These are phyloP conservation scores for Bicyclus anynana DNA, from an alignment of 1,140 invertebrate genomes.

Conservation along the genomic window DNA sequence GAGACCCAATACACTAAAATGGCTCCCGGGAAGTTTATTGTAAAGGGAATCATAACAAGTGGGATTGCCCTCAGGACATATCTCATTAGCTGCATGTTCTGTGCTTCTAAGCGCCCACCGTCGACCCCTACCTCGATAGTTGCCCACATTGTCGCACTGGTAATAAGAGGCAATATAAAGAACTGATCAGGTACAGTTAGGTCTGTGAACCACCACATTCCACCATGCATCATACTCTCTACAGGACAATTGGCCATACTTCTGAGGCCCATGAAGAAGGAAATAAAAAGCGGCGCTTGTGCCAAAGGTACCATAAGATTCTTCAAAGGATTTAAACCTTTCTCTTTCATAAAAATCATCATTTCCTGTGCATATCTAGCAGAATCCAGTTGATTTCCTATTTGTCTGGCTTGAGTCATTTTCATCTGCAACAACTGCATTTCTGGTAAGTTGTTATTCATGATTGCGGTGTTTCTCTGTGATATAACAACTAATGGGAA, in stretches of 20 bases:
- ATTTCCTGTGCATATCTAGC: constrained; percentile 85
- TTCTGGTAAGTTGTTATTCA: constrained; percentile 90
- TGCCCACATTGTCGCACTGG: constrained; percentile 85
- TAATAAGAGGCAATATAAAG: constrained; percentile 91
- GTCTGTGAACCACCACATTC: constrained; percentile 95
- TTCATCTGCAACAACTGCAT: constrained; percentile 88
- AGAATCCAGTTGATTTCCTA: constrained; percentile 88
- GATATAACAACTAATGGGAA: constrained; percentile 90
- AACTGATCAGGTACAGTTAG: constrained; percentile 94
- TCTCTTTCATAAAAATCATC: constrained; percentile 88
- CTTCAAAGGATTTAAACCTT: constrained; percentile 88
- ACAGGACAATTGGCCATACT: constrained; percentile 92
- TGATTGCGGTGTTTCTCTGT: constrained; percentile 86
- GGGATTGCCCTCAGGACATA: constrained; percentile 87
- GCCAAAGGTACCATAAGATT: constrained; percentile 87
- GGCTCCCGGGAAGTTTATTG: constrained; percentile 92
- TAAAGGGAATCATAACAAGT: constrained; percentile 90
- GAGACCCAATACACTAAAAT: constrained; percentile 94
- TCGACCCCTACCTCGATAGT: constrained; percentile 94
- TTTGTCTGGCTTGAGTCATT: constrained; percentile 88
- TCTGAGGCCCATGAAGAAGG: constrained; percentile 91
- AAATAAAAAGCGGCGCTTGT: constrained; percentile 94
- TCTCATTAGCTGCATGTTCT: constrained; percentile 84
- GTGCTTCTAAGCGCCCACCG: constrained; percentile 78
- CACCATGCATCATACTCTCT: constrained; percentile 92